A percentile compares a stretch with the other conserved stretches of the same genome.
phyloP scores from a whole-genome alignment of 2,888 invertebrate species.

The Oscheius myriophilus region DNA sequence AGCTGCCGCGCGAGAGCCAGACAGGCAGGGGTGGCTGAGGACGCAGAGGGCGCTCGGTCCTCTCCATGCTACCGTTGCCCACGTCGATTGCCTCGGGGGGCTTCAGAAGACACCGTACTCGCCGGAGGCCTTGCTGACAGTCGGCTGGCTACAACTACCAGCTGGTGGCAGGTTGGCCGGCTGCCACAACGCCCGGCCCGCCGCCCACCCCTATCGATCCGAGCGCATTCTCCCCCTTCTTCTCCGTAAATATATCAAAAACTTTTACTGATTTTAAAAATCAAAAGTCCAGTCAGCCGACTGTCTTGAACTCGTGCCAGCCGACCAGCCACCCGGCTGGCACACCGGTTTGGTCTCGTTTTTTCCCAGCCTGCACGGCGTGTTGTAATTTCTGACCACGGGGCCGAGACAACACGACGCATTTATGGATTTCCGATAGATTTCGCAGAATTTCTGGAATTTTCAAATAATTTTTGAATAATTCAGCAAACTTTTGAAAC shows the following conservation, averaged over 20 bases:
- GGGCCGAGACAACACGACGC: neutral
- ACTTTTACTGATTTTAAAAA: neutral
- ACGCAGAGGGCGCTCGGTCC: neutral
- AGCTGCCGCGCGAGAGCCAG: slow-evolving; percentile 5
- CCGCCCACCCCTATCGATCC: slow-evolving; percentile 29
- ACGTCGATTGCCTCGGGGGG: neutral
- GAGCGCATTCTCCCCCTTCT: slow-evolving; percentile 16
- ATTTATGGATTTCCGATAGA: slow-evolving; percentile 20
- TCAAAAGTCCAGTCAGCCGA: neutral
- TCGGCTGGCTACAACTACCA: neutral
- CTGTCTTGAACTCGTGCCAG: neutral
- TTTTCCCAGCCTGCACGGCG: neutral
- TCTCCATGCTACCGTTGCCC: slow-evolving; percentile 2
- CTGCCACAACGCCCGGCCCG: slow-evolving; percentile 1
- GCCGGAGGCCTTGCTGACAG: neutral
- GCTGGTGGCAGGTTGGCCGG: neutral
- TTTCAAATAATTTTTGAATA: neutral
- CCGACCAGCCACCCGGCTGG: neutral
- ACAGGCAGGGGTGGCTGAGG: neutral
- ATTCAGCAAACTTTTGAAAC: neutral
- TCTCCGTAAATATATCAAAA: neutral
- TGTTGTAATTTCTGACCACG: slow-evolving; percentile 13
- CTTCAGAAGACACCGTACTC: neutral
- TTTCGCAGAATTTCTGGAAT: neutral
- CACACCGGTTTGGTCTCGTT: neutral